Percentiles rank a stretch among this genome's conserved stretches.
phyloP scores from a whole-genome alignment of 2,113 vertebrate genomes.

The Pagrus major region DNA sequence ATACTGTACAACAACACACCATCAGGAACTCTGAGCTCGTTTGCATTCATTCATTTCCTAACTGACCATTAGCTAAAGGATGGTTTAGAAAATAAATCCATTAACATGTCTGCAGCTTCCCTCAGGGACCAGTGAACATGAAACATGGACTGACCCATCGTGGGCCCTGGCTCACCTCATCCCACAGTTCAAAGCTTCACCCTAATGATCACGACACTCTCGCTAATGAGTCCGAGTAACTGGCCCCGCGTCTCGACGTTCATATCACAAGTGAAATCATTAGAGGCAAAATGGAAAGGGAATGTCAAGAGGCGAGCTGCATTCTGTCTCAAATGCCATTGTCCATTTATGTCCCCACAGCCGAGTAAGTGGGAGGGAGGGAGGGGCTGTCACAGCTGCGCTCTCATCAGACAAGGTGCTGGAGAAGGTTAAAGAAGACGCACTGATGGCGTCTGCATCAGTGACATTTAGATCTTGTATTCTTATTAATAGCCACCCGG shows the following conservation, averaged over 20 bases:
- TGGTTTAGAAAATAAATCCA: conserved; percentile 4
- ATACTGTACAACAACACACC: neutral
- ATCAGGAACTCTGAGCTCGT: neutral
- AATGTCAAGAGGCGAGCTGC: neutral
- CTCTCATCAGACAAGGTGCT: neutral
- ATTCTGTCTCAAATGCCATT: conserved; percentile 1
- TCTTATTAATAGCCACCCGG: neutral
- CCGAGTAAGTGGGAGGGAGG: neutral
- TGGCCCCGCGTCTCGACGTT: neutral
- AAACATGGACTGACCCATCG: neutral
- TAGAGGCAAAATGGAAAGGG: conserved; percentile 1
- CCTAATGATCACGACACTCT: conserved; percentile 11
- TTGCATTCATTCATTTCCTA: neutral
- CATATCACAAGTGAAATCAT: conserved; percentile 11
- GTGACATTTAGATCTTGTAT: conserved; percentile 1
- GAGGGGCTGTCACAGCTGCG: neutral
- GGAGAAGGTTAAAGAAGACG: neutral
- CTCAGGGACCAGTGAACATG: conserved; percentile 10
- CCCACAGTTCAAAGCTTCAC: conserved; percentile 17
- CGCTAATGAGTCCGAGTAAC: conserved; percentile 24
- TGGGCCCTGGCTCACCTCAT: neutral
- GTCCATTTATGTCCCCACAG: neutral
- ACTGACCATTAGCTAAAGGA: neutral
- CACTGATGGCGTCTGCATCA: neutral
- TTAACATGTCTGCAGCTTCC: conserved; percentile 8